Base-by-base conservation (phyloP, 2,888 invertebrate species). In the Epinotia brunnichana region DNA sequence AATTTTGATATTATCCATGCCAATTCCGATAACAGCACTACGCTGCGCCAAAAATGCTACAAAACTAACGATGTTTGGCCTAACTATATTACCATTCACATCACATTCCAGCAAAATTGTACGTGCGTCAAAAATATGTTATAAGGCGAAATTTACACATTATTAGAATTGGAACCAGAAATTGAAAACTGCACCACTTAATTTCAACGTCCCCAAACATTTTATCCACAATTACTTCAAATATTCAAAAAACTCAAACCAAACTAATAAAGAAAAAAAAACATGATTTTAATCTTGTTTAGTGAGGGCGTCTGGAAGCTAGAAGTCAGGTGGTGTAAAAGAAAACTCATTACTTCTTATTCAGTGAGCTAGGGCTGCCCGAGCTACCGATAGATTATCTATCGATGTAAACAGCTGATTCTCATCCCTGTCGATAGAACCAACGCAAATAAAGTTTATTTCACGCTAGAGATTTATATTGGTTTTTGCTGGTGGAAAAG, bases 321-420 rank as follows among this genome's bases (percentile, higher is more conserved):
- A 86, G 83, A 85, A 91, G 89, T 90, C 90, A 91, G 91, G 91
- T 90, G 87, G 82, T 87, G 86, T 84, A 84, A 90, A 90, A 91
- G 91, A 92, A 92, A 92, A 90, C 90, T 92, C 92, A 90, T 92
- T 91, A 90, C 89, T 91, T 87, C 90, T 91, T 88, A 90, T 91
- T 90, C 90, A 88, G 82, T 80, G 80, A 78, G 84, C 82, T 77
- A 80, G 82, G 74, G 78, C 48, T 48, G 62, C 5, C 74, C 74
- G 74, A 77, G 71, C 61, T 80, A 79, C 78, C 81, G 76, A 80
- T 75, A 76, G 74, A 75, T 75, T 75, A 73, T 76, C 77, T 84
- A 78, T 85, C 85, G 85, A 84, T 82, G 79, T 39, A 70, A 73
- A 66, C 39, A 71, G 60, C 71, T 70, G 67, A 69, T 66, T 74